Conservation (phyloP, 2,113 vertebrate genomes). For the Shinisaurus crocodilurus region DNA sequence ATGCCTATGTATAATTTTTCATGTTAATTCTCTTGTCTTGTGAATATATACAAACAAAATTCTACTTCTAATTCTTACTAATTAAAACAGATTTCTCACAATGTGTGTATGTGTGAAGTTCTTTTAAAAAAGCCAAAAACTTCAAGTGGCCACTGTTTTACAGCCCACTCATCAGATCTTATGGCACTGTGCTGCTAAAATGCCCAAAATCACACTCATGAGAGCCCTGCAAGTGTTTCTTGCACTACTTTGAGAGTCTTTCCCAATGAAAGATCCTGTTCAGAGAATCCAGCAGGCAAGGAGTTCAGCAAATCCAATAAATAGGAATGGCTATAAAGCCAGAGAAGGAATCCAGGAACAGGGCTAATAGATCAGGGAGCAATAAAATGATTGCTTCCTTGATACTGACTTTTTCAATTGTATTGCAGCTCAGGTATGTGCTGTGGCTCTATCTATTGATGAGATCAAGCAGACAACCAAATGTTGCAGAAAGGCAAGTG, state of each 20-base stretch:
- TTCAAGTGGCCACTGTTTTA: neutral
- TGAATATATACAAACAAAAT: neutral
- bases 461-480: neutral
- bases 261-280: neutral
- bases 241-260: neutral
- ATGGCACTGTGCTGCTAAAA: neutral
- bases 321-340: too few species aligned
- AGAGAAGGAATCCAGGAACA: neutral
- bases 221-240: neutral
- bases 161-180: neutral
- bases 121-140: conserved; percentile 22
- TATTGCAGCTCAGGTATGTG: neutral
- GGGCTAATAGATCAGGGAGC: neutral
- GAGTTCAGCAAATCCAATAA: too few species aligned
- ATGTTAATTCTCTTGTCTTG: neutral
- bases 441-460: neutral
- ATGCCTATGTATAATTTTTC: conserved; percentile 57
- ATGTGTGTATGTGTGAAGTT: neutral
- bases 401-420: neutral
- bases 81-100: conserved; percentile 16
- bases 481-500: neutral
- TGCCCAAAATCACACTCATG: neutral
- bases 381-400: neutral
- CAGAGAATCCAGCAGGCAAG: neutral
- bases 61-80: conserved; percentile 27